These are phyloP conservation scores for Prosapia bicincta DNA, from an alignment of 2,888 invertebrate genomes.

Conservation along the genomic window DNA sequence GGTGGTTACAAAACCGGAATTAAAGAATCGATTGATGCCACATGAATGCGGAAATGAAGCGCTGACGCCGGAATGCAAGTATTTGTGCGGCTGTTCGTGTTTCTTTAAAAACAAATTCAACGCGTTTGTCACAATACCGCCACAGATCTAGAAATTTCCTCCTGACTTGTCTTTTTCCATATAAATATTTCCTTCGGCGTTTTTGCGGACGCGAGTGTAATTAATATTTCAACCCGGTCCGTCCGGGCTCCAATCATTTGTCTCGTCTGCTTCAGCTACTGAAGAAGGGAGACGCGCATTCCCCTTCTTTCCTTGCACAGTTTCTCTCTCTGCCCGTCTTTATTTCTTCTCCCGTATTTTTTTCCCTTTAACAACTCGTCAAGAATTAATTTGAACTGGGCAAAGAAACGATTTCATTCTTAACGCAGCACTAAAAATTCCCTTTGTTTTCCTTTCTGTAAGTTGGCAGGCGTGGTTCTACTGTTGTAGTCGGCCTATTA, in stretches of 20 bases:
- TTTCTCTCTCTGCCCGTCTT: not conserved
- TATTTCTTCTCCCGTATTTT: constrained; percentile 11
- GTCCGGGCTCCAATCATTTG: constrained; percentile 16
- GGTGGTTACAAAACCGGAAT: too few relatives aligned
- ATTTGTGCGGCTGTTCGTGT: not conserved
- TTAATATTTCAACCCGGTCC: constrained; percentile 24
- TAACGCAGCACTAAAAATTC: constrained; percentile 13
- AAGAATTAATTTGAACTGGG: constrained; percentile 24
- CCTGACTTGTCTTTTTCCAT: not conserved
- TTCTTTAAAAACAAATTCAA: constrained; percentile 8
- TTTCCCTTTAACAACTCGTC: constrained; percentile 22
- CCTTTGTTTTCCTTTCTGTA: constrained; percentile 20
- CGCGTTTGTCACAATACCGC: constrained; percentile 9
- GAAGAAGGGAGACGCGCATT: constrained; percentile 18
- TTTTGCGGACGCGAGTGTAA: constrained; percentile 9
- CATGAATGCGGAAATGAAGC: not conserved
- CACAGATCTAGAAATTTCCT: not conserved
- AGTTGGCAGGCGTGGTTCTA: not conserved
- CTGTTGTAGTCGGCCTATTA: constrained; percentile 21
- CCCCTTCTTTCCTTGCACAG: constrained; percentile 1
- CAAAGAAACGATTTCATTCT: constrained; percentile 19
- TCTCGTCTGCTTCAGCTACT: constrained; percentile 6
- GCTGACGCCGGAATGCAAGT: not conserved
- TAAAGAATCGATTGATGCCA: too few relatives aligned
- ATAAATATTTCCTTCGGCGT: constrained; percentile 1